Evolutionary conservation across 1,140 invertebrate species (phyloP), one percentile per base, ranked within the genome.

Genomic region (Nylanderia fulva): DNA sequence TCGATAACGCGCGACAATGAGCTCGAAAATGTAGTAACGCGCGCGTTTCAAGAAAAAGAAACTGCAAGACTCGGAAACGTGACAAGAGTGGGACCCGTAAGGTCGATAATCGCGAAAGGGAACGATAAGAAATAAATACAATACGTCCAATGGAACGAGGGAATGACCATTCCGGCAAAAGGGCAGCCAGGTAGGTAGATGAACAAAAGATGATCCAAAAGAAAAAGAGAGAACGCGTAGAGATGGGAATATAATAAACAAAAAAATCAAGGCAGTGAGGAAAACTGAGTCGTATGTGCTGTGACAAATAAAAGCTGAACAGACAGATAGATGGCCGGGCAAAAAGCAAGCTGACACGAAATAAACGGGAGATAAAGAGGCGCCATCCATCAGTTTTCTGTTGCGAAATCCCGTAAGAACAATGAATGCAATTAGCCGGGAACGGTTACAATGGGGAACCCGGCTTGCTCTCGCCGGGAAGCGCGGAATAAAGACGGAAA

Each of bases 1-100:
- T 82, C 77, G 77, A 82, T 82, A 82, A 82, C 77, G 66, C 52
- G 77, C 66, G 77, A 82, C 77, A 82, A 58, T 42, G 36, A 72
- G 66, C 36, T 82, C 39, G 52, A 82, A 72, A 82, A 71, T 71
- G 52, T 45, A 82, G 68, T 42, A 71, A 82, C 61, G 68, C 42
- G 61, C 33, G 33, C 60, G 33, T 13, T 18, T 54, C 21, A 24
- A 33, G 54, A 54, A 79, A 84, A 76, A 66, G 74, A n/a, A 84
- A 64, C 48, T 39, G 9, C 13, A 56, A 45, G 56, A 79, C 76
- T 64, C 60, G 33, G 27, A 66, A 21, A 84, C 72, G 83, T 84
- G 39, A 64, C 27, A 64, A 66, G 48, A 66, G 33, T 84, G 18
- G 45, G 66, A 77, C n/a, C 42, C 11, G 33, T 45, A 48, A 64